These are phyloP conservation scores for Athetis lepigone DNA, from an alignment of 2,888 invertebrate genomes.

Conservation along the genomic window DNA sequence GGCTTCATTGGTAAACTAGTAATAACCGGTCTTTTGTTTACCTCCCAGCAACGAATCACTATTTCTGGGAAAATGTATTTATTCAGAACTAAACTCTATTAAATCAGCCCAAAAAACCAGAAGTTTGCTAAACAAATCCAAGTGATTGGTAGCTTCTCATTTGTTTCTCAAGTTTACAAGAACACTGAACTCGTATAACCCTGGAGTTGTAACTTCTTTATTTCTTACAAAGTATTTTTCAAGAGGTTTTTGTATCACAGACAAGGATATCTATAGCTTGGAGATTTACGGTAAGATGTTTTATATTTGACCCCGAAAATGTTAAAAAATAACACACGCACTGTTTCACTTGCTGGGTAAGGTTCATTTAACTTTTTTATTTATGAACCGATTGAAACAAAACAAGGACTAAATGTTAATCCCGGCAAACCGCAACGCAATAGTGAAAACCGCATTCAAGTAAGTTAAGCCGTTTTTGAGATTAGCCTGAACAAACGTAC, in stretches of 20 bases:
- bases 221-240: not conserved
- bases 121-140: conserved; percentile 6
- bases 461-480: too few species aligned
- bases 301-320: conserved; percentile 30
- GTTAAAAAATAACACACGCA: conserved; percentile 22
- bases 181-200: conserved; percentile 15
- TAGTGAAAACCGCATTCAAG: too few species aligned
- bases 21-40: too few species aligned
- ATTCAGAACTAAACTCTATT: not conserved
- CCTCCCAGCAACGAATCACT: not conserved
- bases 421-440: too few species aligned
- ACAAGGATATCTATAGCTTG: not conserved
- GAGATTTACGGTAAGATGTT: conserved; percentile 9
- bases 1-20: too few species aligned
- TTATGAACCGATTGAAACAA: too few species aligned
- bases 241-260: conserved; percentile 4
- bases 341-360: not conserved
- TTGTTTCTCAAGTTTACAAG: conserved; percentile 25
- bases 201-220: conserved; percentile 1
- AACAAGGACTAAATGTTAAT: too few species aligned
- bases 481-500: too few species aligned
- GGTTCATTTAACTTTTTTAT: too few species aligned
- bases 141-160: conserved; percentile 5
- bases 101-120: not conserved
- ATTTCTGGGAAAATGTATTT: not conserved